Conservation (phyloP, 2,797 vertebrate species). For the Enteromius argenteus region DNA sequence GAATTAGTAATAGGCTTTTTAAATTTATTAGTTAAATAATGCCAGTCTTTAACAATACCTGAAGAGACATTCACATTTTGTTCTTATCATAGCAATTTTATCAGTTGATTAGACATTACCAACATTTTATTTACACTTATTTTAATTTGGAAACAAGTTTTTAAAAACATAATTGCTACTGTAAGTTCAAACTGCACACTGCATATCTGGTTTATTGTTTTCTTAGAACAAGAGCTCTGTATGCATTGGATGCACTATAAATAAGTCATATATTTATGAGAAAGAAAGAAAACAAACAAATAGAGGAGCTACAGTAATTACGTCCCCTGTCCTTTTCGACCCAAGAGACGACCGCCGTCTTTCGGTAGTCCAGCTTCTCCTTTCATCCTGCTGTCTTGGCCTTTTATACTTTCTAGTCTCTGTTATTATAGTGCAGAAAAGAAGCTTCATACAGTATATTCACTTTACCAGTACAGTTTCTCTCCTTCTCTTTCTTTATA, state of each 20-base stretch:
- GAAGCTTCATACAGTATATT: conserved; percentile 35
- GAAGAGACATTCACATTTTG: background rate
- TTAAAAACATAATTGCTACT: background rate
- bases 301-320: conserved; percentile 37
- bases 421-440: conserved; percentile 47
- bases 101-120: background rate
- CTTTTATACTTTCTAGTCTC: conserved; percentile 41
- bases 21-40: background rate
- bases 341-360: conserved; percentile 26
- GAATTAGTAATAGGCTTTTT: conserved; percentile 1
- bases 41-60: background rate
- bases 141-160: background rate
- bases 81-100: background rate
- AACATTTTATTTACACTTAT: background rate
- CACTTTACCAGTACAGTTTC: conserved; percentile 6
- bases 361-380: conserved; percentile 44
- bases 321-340: conserved; percentile 41
- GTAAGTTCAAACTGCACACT: background rate
- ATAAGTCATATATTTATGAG: conserved; percentile 4
- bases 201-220: background rate
- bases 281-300: background rate
- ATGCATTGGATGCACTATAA: background rate
- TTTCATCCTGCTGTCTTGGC: conserved; percentile 51
- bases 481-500: background rate
- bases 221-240: background rate